Base-by-base conservation (phyloP, 2,888 invertebrate species). In the Plagiodera versicolora region DNA sequence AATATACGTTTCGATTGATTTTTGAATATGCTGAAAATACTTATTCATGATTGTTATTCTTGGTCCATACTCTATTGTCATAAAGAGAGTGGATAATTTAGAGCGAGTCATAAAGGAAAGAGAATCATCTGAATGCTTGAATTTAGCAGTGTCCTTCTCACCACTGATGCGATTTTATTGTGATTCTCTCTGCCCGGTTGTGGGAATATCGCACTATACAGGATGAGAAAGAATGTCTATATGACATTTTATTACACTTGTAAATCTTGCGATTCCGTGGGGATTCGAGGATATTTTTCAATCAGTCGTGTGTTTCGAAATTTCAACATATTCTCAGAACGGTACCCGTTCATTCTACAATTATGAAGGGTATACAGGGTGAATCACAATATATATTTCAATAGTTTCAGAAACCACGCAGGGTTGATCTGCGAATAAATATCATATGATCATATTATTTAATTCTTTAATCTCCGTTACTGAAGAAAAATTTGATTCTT, bases 101-200 rank as follows among this genome's bases (percentile, higher is more conserved):
- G 66, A 65, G 62, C 64, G 61, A 66, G 67, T 61, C 65, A 67
- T 69, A 69, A 69, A 69, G 58, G 62, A 67, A 58, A 58, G 50
- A 45, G 56, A 47, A 35, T 61, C 60, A 59, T 59, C 51, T 46
- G 30, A 59, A 59, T 28, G 50, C 58, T n/a, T 39, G 51, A 17
- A 54, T 51, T 52, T 60, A 55, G 56, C 61, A 45, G 49, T 32
- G 39, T 44, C 50, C 56, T 64, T 62, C 60, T 19, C 17, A 44
- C 24, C 53, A 53, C 44, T 39, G 39, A 64, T 55, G 57, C 52
- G 53, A 45, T 16, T 61, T 61, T 63, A 58, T 62, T 47, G 52
- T 58, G 51, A 46, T 53, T 58, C 39, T 17, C 32, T 16, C 16
- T 39, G 17, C 14, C 11, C 20, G 32, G 46, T 6, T 24, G 24